Evolutionary conservation across 2,888 invertebrate genomes (phyloP).

Genomic region (Bombylius discolor): DNA sequence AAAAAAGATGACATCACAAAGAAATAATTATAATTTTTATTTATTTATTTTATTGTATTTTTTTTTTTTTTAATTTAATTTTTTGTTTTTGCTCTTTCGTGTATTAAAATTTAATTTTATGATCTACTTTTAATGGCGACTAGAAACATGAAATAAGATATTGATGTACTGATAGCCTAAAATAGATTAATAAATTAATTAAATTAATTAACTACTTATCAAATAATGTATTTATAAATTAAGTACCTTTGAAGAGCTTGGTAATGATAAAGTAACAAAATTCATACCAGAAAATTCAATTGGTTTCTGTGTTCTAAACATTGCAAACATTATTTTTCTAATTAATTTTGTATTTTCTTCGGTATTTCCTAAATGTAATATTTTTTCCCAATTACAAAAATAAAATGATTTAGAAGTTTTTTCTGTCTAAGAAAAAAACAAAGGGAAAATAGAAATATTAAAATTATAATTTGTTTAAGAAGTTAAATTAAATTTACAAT

Average conservation of each 20-base stretch:
- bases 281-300: neutral
- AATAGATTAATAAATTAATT: neutral
- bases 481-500: neutral
- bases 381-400: neutral
- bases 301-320: neutral
- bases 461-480: neutral
- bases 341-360: neutral
- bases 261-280: neutral
- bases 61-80: no score
- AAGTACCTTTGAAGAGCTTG: neutral
- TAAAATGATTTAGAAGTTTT: neutral
- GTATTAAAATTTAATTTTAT: no score
- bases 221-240: neutral
- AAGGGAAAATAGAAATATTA: neutral
- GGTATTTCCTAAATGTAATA: neutral
- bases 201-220: neutral
- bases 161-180: neutral
- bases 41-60: no score
- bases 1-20: no score
- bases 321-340: neutral
- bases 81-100: no score
- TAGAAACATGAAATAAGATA: neutral
- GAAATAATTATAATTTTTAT: no score
- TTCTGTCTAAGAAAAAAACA: neutral
- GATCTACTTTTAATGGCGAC: no score